Conservation (phyloP, 2,888 invertebrate species). For the Xylota sylvarum region DNA sequence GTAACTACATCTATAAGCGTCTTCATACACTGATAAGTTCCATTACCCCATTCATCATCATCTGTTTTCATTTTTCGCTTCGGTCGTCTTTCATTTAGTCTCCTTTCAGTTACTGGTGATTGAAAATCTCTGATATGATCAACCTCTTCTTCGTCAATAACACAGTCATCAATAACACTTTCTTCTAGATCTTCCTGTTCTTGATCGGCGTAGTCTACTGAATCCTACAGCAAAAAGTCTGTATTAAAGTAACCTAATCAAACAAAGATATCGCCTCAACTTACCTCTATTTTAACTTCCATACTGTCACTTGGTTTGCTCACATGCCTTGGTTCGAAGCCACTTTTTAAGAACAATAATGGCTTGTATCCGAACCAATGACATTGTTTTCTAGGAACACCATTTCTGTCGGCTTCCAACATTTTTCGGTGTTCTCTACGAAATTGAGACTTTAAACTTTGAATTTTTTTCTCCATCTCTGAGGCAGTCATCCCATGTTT, state of each 20-base stretch:
- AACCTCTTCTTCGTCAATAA: background rate
- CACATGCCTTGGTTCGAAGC: background rate
- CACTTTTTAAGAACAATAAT: constrained; percentile 16
- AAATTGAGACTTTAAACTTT: constrained; percentile 39
- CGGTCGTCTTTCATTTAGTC: background rate
- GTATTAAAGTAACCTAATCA: background rate
- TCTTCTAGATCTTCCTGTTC: background rate
- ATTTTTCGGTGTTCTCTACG: constrained; percentile 33
- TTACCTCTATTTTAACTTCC: constrained; percentile 28
- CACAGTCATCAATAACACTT: background rate
- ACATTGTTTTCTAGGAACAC: background rate
- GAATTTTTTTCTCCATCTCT: constrained; percentile 41
- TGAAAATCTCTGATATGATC: background rate
- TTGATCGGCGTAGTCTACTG: background rate
- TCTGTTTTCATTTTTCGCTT: background rate
- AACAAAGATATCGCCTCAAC: background rate
- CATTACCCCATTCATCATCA: background rate
- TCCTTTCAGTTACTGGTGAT: background rate
- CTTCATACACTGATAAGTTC: constrained; percentile 24
- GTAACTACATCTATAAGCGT: constrained; percentile 34
- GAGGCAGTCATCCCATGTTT: constrained; percentile 4
- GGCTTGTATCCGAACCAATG: constrained; percentile 57
- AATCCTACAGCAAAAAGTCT: background rate
- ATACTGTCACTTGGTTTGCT: background rate
- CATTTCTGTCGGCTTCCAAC: background rate